Evolutionary conservation across 1,140 invertebrate genomes (phyloP).

Genomic region (Hylyphantes graminicola): DNA sequence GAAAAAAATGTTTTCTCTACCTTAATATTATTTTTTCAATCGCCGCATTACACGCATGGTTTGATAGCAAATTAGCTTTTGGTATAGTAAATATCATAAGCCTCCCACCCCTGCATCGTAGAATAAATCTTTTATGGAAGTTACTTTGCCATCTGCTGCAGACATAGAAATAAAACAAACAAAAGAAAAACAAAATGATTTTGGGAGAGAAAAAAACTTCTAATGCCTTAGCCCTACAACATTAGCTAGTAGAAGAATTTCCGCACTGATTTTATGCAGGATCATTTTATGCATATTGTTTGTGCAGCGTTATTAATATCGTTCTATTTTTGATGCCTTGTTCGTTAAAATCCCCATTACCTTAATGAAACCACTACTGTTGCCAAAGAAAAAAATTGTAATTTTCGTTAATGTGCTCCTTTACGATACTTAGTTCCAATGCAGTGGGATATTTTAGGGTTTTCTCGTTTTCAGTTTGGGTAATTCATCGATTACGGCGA

Average conservation of each 20-base stretch:
- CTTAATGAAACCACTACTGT: conserved; percentile 40
- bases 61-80: conserved; percentile 14
- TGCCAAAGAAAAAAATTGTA: conserved; percentile 27
- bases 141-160: conserved; percentile 6
- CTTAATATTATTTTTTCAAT: background rate
- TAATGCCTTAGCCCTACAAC: background rate
- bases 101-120: background rate
- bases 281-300: conserved; percentile 39
- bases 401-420: conserved; percentile 39
- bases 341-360: conserved; percentile 46
- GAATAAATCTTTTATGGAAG: conserved; percentile 21
- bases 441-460: conserved; percentile 27
- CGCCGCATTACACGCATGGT: conserved; percentile 5
- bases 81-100: conserved; percentile 30
- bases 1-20: no score
- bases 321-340: conserved; percentile 28
- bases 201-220: no score
- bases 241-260: conserved; percentile 10
- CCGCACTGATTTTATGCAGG: conserved; percentile 17
- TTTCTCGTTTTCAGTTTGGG: conserved; percentile 11
- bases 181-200: background rate
- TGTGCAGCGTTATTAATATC: conserved; percentile 41
- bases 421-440: conserved; percentile 17
- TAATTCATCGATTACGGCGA: conserved; percentile 21
- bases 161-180: background rate